phyloP scores from a whole-genome alignment of 2,888 invertebrate genomes.

The Aquatica leii region DNA sequence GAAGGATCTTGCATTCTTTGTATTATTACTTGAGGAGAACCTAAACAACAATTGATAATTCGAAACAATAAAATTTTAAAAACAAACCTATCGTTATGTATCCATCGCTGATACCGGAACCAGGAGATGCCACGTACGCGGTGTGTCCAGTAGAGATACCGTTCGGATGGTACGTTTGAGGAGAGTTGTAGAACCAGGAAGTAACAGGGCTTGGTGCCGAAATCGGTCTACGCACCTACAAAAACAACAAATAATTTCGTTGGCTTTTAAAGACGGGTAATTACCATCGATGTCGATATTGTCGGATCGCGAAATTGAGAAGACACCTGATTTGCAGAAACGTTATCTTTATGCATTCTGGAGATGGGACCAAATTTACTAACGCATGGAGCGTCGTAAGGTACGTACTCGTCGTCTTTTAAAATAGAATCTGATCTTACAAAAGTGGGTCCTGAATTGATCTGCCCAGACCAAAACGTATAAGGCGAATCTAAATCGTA shows the following conservation, averaged over 20 bases:
- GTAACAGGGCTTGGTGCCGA: conserved; percentile 60
- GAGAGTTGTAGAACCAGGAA: conserved; percentile 61
- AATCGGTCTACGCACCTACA: conserved; percentile 60
- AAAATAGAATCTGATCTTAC: conserved; percentile 66
- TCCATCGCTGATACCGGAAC: conserved; percentile 59
- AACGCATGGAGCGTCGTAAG: conserved; percentile 71
- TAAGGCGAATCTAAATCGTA: conserved; percentile 55
- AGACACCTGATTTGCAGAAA: conserved; percentile 49
- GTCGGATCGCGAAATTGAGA: conserved; percentile 53
- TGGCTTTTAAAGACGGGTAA: not conserved
- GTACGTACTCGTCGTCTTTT: conserved; percentile 72
- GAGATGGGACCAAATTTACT: conserved; percentile 78
- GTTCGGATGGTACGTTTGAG: conserved; percentile 52
- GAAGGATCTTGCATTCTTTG: conserved; percentile 58
- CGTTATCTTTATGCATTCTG: conserved; percentile 56
- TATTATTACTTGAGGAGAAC: conserved; percentile 54
- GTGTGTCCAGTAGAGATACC: conserved; percentile 49
- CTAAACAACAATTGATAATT: conserved; percentile 42
- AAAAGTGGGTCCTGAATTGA: conserved; percentile 55
- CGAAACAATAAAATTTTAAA: no score
- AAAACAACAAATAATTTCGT: conserved; percentile 6
- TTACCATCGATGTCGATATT: conserved; percentile 53
- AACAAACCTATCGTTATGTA: conserved; percentile 63
- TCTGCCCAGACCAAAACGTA: conserved; percentile 55
- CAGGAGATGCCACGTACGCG: conserved; percentile 48